Base-by-base conservation (phyloP, 2,113 vertebrate genomes). In the Oceanodroma tethys region DNA sequence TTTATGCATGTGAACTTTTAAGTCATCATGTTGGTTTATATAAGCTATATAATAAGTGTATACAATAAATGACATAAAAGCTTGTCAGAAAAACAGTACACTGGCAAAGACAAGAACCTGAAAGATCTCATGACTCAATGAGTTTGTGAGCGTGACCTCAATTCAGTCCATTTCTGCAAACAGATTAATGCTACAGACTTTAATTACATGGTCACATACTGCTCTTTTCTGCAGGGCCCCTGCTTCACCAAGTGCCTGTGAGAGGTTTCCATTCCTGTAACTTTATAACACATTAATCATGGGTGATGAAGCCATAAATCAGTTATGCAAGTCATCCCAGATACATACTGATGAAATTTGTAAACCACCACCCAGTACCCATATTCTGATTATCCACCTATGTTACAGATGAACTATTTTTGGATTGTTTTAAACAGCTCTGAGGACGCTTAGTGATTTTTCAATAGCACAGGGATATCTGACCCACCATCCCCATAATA, bases 261-360 rank as follows among this genome's bases (percentile, higher is more conserved):
- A 92, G 59, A 78, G 68, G 17, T 60, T 92, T 91, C 67, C 50
- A 67, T 86, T 90, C 78, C 70, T 78, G 75, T 88, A 93, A 93
- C 52, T 87, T 91, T 90, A 86, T 73, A 94, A 53, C 86, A 78
- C 52, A 96, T 95, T 76, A 91, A 94, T 96, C 90, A 95, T 18
- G 72, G 80, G 68, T 71, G 95, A 81, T 93, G 88, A 95, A 87
- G 48, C 60, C 78, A 83, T 80, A 70, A 85, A 84, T 79, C 79
- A 80, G 80, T 86, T 92, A 88, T 81, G 62, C 32, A 93, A 90
- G 72, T 42, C 70, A 94, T 96, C 65, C 48, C 73, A 86, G 93
- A 81, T n/a, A 78, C 48, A 84, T 36, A 87, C 78, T 66, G 88
- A 90, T 2, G 42, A 96, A 93, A 91, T 81, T 55, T 81, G 75